These are phyloP conservation scores for Delphinapterus leucas DNA, from an alignment of 2,113 vertebrate species.

Conservation along the genomic window DNA sequence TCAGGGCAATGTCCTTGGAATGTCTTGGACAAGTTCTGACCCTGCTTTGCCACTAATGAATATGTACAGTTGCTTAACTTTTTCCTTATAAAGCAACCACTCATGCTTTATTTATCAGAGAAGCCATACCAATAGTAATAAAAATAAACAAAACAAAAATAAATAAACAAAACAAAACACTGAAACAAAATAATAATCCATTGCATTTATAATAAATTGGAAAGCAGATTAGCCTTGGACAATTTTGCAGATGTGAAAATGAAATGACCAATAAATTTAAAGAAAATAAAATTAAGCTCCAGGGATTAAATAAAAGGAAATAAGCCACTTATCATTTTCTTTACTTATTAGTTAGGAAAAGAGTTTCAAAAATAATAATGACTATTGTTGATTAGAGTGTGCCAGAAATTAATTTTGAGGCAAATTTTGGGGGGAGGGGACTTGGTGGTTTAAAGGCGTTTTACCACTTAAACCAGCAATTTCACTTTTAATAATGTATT, in stretches of 20 bases:
- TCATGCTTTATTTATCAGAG: neutral
- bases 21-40: neutral
- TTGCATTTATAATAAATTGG: neutral
- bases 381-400: neutral
- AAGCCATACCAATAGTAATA: neutral
- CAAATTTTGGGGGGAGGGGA: neutral
- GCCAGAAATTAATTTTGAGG: neutral
- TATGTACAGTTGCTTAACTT: neutral
- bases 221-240: neutral
- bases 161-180: neutral
- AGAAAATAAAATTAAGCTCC: neutral
- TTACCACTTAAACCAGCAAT: neutral
- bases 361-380: neutral
- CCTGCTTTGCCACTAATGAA: neutral
- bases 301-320: constrained; percentile 17
- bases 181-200: neutral
- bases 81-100: neutral
- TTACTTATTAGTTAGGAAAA: constrained; percentile 16
- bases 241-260: neutral
- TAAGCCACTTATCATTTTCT: neutral
- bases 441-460: neutral
- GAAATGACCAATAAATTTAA: neutral
- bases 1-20: neutral
- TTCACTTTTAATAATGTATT: neutral
- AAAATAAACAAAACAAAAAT: neutral